Evolutionary conservation across 2,888 invertebrate genomes (phyloP), one percentile per base, ranked within the genome.

Genomic region (Noctuana brunneofusca): DNA sequence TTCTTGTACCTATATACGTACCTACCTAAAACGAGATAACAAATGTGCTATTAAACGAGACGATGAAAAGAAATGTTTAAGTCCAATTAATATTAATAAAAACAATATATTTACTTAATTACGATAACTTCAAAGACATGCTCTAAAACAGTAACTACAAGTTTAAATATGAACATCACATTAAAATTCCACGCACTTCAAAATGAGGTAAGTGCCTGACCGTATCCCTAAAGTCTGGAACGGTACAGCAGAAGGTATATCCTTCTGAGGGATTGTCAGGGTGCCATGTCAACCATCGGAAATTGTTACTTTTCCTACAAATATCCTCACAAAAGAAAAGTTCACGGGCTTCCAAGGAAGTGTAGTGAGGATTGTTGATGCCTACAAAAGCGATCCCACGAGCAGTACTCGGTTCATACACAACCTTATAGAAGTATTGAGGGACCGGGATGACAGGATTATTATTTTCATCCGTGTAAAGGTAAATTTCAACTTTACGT

Each of bases 311-410:
- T 0, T 92, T 73, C 60, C 91, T 83, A 66, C 91, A 92, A 20
- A 86, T 55, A 67, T 93, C 92, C 0, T 78, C 52, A 67, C 94
- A 94, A 57, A 94, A 92, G 62, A 83, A 81, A 69, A 87, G 60
- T 0, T 75, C 67, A 2, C 62, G 69, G 0, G 84, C 86, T 67
- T 89, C 86, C 2, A 14, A 38, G 1, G 24, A 9, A 0, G 76
- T 74, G 24, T 84, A 84, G 71, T 93, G 92, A 0, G 95, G 95
- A 76, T 95, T 94, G 72, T 95, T 95, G 5, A 94, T 88, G 0
- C 93, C 93, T 12, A 95, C 72, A 70, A 94, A 93, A 0, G 91
- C 94, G 1, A 93, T 83, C 0, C 93, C 94, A 18, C 83, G 79
- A 35, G 84, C 80, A 0, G 77, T 76, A 0, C 64, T 66, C 2